Evolutionary conservation across 2,113 vertebrate species (phyloP).

Genomic region (Ceratotherium simum): DNA sequence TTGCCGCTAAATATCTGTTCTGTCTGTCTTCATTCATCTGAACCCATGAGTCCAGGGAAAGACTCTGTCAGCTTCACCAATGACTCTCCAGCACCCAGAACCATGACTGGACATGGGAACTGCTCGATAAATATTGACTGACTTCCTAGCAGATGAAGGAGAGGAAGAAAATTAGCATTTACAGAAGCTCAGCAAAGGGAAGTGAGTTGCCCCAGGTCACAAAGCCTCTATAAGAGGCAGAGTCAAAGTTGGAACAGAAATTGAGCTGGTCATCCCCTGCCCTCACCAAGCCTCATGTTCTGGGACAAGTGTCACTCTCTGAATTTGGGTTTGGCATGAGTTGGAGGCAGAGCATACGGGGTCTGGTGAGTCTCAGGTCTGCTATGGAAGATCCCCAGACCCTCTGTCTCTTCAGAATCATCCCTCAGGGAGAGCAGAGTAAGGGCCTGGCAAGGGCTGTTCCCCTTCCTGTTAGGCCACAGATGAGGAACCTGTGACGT

Average conservation of each 20-base stretch:
- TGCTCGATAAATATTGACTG: not conserved
- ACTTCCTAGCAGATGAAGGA: not conserved
- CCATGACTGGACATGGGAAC: no score
- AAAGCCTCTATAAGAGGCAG: not conserved
- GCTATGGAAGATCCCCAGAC: no score
- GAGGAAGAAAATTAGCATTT: not conserved
- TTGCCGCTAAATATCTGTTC: no score
- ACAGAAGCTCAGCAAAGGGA: not conserved
- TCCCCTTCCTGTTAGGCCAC: no score
- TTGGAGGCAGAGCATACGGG: fast-evolving
- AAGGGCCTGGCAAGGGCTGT: no score
- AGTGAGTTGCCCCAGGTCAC: not conserved
- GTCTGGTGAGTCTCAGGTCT: no score
- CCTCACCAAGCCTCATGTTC: not conserved
- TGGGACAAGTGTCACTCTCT: not conserved
- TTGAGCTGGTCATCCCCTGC: no score
- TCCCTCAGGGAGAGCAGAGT: no score
- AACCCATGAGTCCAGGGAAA: not conserved
- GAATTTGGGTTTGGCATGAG: not conserved
- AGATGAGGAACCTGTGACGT: no score
- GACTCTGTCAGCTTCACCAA: not conserved
- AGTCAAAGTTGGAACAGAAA: not conserved
- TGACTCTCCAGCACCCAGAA: not conserved
- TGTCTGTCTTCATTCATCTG: not conserved
- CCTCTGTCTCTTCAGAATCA: no score